These are phyloP conservation scores for Lutjanus erythropterus DNA, from an alignment of 2,113 vertebrate species.

Conservation along the genomic window DNA sequence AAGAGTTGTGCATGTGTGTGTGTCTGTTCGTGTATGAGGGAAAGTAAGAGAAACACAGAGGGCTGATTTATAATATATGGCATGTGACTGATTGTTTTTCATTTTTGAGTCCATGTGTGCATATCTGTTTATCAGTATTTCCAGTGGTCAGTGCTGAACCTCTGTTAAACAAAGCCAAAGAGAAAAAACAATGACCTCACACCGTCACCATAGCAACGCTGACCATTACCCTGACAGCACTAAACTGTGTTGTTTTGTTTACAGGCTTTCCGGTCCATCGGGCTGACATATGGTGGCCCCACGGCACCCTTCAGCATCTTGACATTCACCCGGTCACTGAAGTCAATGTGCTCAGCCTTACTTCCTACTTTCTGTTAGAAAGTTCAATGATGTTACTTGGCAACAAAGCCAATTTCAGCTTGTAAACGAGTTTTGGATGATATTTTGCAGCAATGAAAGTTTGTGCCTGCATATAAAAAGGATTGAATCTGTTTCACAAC, in stretches of 20 bases:
- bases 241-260: slow-evolving; percentile 58
- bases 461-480: slow-evolving; percentile 48
- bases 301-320: slow-evolving; percentile 31
- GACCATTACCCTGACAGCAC: slow-evolving; percentile 35
- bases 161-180: slow-evolving; percentile 26
- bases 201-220: slow-evolving; percentile 38
- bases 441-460: slow-evolving; percentile 45
- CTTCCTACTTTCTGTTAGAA: slow-evolving; percentile 58
- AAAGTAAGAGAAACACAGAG: not conserved
- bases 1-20: no score
- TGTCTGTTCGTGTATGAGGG: not conserved
- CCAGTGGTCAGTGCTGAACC: slow-evolving; percentile 11
- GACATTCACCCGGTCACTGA: slow-evolving; percentile 37
- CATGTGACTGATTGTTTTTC: not conserved
- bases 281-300: slow-evolving; percentile 38
- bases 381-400: slow-evolving; percentile 56
- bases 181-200: slow-evolving; percentile 57
- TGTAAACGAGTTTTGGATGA: slow-evolving; percentile 43
- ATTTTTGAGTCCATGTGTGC: slow-evolving; percentile 14
- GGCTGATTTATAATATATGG: not conserved
- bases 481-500: slow-evolving; percentile 40
- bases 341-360: slow-evolving; percentile 20
- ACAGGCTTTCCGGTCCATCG: slow-evolving; percentile 30
- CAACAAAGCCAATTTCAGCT: slow-evolving; percentile 22
- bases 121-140: slow-evolving; percentile 33